Percentiles rank a stretch among this genome's conserved stretches.
phyloP scores from a whole-genome alignment of 2,888 invertebrate genomes.

The Cryptus armator region DNA sequence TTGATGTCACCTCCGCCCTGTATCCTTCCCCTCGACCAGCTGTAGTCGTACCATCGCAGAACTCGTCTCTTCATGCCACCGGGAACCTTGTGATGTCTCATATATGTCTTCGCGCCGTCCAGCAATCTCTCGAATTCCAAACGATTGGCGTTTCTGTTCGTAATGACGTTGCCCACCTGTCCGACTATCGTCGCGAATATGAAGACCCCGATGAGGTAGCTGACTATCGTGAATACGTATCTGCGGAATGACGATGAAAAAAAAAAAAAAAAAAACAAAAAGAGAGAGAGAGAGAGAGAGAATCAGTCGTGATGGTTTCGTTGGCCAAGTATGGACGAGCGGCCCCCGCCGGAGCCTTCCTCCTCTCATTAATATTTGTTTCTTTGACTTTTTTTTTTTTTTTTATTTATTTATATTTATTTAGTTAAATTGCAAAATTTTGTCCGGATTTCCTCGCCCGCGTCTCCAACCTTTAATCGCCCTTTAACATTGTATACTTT shows the following conservation, averaged over 20 bases:
- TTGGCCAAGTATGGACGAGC: slow-evolving; percentile 80
- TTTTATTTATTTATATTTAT: slow-evolving; percentile 22
- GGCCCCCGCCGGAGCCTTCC: slow-evolving; percentile 84
- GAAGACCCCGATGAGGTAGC: slow-evolving; percentile 98
- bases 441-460: slow-evolving; percentile 60
- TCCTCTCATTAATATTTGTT: slow-evolving; percentile 72
- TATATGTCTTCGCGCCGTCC: slow-evolving; percentile 98
- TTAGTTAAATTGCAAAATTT: slow-evolving; percentile 15
- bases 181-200: slow-evolving; percentile 99
- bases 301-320: slow-evolving; percentile 79
- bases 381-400: neutral
- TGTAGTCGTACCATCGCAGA: slow-evolving; percentile 98
- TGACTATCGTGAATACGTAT: slow-evolving; percentile 98
- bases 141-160: slow-evolving; percentile 97
- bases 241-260: slow-evolving; percentile 86
- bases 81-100: slow-evolving; percentile 98
- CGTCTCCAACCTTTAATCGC: slow-evolving; percentile 63
- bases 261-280: slow-evolving; percentile 36
- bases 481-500: slow-evolving; percentile 31
- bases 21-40: slow-evolving; percentile 98
- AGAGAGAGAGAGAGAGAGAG: slow-evolving; percentile 67
- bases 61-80: slow-evolving; percentile 98
- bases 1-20: slow-evolving; percentile 99
- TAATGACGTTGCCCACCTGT: slow-evolving; percentile 99
- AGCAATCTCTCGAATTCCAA: slow-evolving; percentile 97